Base-by-base conservation (phyloP, 2,888 invertebrate species). In the Leucophenga maculata region DNA sequence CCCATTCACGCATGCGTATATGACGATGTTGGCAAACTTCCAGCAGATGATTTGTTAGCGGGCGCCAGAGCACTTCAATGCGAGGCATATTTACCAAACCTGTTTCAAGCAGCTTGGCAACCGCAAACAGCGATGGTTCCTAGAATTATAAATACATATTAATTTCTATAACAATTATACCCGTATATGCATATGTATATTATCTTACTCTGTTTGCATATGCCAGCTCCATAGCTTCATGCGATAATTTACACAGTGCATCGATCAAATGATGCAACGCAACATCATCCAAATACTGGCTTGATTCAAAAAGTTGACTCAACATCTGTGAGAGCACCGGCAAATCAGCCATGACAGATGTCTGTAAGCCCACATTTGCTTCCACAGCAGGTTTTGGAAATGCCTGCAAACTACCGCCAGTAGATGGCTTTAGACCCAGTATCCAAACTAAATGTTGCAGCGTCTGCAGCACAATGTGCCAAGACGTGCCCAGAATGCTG, bases 31-130 rank as follows among this genome's bases (percentile, higher is more conserved):
- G 96, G 85, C 97, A 97, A 72, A 97, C 97, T 89, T 98, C 97
- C 59, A 98, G 88, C n/a, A 99, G 90, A 89, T 99, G 98, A 87
- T 96, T 96, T 0, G 98, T 98, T 68, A 99, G 91, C 0, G 97
- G 97, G 75, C 95, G 91, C 99, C 99, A 99, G 78, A 97, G 91
- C 0, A 98, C 95, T 88, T 97, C 96, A 55, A 98, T 95, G 68
- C 99, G 90, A 62, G 94, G 93, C 90, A 99, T 92, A 89, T 99
- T 99, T 0, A 97, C 97, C 71, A 98, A 88, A 0, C 97, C 98
- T 0, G 97, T 98, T 90, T 99, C 99, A n/a, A 99, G 90, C n/a
- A 99, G 90, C 88, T 99, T 99, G 3, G 98, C 98, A 3, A 99
- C 97, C 3, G 98, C 98, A 89, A 99, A 99, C 69, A 98, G 88